Percentiles rank a stretch among this genome's conserved stretches.
phyloP scores from a whole-genome alignment of 2,888 invertebrate genomes.

The Diplolepis rosae region DNA sequence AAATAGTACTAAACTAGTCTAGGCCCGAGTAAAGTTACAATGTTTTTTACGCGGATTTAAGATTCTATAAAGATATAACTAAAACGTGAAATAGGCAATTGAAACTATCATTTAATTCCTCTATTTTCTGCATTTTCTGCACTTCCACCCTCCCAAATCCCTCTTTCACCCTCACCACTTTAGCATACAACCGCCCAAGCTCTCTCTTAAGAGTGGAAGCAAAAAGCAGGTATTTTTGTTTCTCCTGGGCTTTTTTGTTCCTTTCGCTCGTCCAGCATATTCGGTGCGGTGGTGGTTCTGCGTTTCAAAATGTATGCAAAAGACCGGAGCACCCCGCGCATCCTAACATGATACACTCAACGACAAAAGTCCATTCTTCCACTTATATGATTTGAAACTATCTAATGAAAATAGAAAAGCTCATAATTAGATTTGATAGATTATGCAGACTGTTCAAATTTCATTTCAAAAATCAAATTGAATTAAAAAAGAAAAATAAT shows the following conservation, averaged over 20 bases:
- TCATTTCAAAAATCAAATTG: too few species aligned
- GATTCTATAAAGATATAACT: background rate
- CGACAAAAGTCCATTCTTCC: slow-evolving; percentile 53
- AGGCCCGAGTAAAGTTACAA: too few species aligned
- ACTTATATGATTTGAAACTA: background rate
- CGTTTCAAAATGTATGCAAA: slow-evolving; percentile 73
- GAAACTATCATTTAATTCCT: slow-evolving; percentile 28
- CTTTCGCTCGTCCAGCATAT: slow-evolving; percentile 60
- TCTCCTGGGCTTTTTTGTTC: slow-evolving; percentile 43
- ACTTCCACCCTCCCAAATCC: background rate
- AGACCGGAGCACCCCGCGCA: slow-evolving; percentile 70
- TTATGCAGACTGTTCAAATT: too few species aligned
- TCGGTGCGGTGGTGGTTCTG: slow-evolving; percentile 62
- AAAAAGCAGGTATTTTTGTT: slow-evolving; percentile 55
- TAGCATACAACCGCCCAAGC: background rate
- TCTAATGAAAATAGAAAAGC: too few species aligned
- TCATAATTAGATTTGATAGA: too few species aligned
- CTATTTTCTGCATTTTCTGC: slow-evolving; percentile 36
- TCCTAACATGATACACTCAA: slow-evolving; percentile 69
- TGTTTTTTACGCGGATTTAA: background rate
- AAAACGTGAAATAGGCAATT: slow-evolving; percentile 11
- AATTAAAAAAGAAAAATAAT: too few species aligned
- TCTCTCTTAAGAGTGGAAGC: slow-evolving; percentile 35
- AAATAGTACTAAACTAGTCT: too few species aligned
- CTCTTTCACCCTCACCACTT: background rate